phyloP scores from a whole-genome alignment of 2,113 vertebrate species.

The Empidonax traillii region DNA sequence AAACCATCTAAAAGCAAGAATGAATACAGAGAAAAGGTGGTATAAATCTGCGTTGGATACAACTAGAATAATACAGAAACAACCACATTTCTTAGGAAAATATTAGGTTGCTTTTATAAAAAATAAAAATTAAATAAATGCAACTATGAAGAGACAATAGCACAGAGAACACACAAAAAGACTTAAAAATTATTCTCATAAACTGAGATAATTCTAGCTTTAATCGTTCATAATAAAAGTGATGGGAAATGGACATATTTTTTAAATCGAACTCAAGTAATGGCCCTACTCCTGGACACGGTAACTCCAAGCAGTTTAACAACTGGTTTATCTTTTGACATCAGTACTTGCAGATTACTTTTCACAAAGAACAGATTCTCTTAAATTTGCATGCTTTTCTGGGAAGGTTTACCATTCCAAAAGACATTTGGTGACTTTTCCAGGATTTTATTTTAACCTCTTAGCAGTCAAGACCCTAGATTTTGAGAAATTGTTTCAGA shows the following conservation, averaged over 20 bases:
- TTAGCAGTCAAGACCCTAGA: not conserved
- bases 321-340: not conserved
- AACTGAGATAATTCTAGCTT: not conserved
- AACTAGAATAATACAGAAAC: not conserved
- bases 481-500: not conserved
- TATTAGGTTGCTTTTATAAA: not conserved
- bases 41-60: not conserved
- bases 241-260: not conserved
- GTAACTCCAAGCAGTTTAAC: not conserved
- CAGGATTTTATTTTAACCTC: not conserved
- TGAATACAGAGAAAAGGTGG: not conserved
- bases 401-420: not conserved
- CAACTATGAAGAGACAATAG: not conserved
- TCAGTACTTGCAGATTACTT: not conserved
- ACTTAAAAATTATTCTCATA: not conserved
- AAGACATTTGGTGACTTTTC: not conserved
- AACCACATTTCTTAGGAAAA: not conserved
- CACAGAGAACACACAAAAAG: not conserved
- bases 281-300: not conserved
- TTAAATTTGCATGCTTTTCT: not conserved
- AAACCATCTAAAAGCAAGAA: not conserved
- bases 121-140: not conserved
- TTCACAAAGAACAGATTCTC: not conserved
- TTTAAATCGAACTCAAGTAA: not conserved
- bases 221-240: not conserved